Percentiles rank a stretch among this genome's conserved stretches.
Evolutionary conservation across 2,113 vertebrate species (phyloP).

Genomic region (Sterna hirundo): DNA sequence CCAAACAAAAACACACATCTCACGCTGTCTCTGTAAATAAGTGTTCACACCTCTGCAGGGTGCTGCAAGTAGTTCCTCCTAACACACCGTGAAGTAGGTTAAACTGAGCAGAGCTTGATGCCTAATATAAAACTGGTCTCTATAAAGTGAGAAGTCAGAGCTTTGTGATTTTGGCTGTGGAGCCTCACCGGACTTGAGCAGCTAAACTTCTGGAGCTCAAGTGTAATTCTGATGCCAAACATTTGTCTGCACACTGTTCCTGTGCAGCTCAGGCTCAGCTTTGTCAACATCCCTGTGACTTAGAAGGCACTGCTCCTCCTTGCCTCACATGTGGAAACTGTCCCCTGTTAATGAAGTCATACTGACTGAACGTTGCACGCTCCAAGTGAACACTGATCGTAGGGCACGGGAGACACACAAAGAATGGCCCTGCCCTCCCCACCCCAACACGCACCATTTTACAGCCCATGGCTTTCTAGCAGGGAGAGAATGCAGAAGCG

Average conservation of each 20-base stretch:
- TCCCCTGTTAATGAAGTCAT: constrained; percentile 71
- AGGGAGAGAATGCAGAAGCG: not conserved
- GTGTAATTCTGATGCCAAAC: constrained; percentile 62
- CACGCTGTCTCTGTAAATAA: not conserved
- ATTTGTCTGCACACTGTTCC: constrained; percentile 65
- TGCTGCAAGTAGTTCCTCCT: not conserved
- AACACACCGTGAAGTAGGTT: not conserved
- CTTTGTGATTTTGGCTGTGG: constrained; percentile 56
- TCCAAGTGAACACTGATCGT: not conserved
- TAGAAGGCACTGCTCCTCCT: constrained; percentile 48
- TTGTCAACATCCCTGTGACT: constrained; percentile 62
- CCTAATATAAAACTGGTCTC: constrained; percentile 6
- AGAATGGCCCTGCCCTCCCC: not conserved
- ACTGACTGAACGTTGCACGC: not conserved
- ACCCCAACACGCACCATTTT: not conserved
- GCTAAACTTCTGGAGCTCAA: constrained; percentile 55
- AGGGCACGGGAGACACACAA: not conserved
- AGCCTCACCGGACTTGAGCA: constrained; percentile 34
- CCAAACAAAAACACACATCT: not conserved
- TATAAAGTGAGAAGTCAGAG: constrained; percentile 42
- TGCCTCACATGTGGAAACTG: constrained; percentile 33
- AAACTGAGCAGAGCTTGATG: not conserved
- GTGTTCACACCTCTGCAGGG: not conserved
- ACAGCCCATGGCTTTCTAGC: not conserved
- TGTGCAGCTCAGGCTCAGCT: constrained; percentile 40